These are phyloP conservation scores for Lepidochrysops patricia DNA, from an alignment of 2,888 invertebrate genomes.

Conservation along the genomic window DNA sequence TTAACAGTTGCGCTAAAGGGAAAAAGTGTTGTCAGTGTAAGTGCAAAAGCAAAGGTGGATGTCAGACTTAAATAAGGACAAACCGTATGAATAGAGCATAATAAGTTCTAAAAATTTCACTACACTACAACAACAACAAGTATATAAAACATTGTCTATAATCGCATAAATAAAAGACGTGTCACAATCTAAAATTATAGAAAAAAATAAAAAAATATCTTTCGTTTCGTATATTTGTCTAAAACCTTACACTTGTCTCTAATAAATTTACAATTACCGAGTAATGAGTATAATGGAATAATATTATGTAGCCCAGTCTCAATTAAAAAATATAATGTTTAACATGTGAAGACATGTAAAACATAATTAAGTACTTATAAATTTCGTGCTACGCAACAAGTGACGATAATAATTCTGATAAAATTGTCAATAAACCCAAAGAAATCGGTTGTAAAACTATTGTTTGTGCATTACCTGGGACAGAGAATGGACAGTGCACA, in stretches of 20 bases:
- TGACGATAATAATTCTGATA: conserved; percentile 20
- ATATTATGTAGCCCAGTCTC: conserved; percentile 9
- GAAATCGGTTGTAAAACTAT: not conserved
- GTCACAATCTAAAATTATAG: not conserved
- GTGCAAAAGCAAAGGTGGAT: no score
- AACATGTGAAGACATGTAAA: not conserved
- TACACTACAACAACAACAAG: not conserved
- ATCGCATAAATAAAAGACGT: no score
- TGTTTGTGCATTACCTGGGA: conserved; percentile 23
- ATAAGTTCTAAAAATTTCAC: not conserved
- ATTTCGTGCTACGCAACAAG: conserved; percentile 31
- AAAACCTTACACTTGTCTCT: not conserved
- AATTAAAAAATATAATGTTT: not conserved
- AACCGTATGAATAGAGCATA: not conserved
- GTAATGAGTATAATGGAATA: no score
- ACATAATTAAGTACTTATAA: conserved; percentile 27
- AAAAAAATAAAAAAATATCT: not conserved
- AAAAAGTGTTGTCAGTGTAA: no score
- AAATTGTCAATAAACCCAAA: conserved; percentile 15
- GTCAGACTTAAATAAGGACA: not conserved
- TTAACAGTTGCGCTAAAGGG: no score
- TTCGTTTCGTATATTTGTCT: not conserved
- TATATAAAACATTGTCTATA: not conserved
- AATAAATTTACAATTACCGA: not conserved
- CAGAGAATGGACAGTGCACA: not conserved